Evolutionary conservation across 2,113 vertebrate genomes (phyloP).

Genomic region (Jacana jacana): DNA sequence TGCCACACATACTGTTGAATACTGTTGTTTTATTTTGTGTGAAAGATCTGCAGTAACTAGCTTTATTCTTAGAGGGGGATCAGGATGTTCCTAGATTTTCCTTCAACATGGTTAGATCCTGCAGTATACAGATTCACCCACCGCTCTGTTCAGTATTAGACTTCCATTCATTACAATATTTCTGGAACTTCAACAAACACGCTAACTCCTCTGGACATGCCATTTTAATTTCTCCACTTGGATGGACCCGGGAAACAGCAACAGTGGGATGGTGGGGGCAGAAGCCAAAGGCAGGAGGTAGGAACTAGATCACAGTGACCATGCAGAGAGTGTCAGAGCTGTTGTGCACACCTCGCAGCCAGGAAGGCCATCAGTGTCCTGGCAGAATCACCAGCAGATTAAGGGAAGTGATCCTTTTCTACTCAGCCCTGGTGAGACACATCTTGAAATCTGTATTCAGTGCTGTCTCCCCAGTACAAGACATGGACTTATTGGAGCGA

Average conservation of each 20-base stretch:
- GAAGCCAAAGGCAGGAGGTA: neutral
- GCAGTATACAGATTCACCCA: neutral
- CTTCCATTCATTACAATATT: neutral
- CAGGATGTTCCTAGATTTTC: neutral
- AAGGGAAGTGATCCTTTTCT: neutral
- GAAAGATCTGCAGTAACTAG: neutral
- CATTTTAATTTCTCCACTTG: neutral
- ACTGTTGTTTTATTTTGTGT: neutral
- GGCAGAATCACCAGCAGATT: neutral
- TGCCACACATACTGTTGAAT: neutral
- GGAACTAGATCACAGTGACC: neutral
- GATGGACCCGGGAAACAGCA: neutral
- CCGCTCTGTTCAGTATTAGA: neutral
- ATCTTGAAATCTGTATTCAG: neutral
- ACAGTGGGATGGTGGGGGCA: neutral
- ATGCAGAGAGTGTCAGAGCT: neutral
- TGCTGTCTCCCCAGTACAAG: neutral
- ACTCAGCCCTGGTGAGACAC: neutral
- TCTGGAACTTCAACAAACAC: neutral
- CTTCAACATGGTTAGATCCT: neutral
- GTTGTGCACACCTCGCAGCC: rapidly evolving
- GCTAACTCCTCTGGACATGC: neutral
- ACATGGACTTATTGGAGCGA: neutral
- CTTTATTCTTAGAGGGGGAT: neutral
- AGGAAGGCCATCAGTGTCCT: neutral